Conservation (phyloP, 2,113 vertebrate genomes). For the Crotalus horridus region DNA sequence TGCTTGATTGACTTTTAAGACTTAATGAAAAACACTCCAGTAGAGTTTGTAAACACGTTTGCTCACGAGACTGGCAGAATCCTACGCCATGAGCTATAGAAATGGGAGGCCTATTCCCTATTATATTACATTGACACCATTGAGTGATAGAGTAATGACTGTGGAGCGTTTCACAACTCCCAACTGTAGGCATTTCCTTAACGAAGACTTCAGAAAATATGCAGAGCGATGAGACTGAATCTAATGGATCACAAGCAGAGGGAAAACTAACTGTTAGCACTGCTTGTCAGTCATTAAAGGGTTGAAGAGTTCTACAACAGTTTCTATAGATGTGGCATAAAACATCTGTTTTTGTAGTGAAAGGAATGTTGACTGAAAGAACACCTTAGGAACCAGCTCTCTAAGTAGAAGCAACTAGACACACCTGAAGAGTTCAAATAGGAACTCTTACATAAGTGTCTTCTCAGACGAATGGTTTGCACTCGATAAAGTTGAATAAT, state of each 20-base stretch:
- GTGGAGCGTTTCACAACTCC: conserved; percentile 43
- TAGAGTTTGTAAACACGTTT: conserved; percentile 71
- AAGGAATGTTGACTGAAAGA: neutral
- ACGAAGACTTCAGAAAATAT: conserved; percentile 55
- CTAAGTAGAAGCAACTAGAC: neutral
- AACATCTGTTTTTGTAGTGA: neutral
- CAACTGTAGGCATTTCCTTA: conserved; percentile 60
- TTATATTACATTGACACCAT: conserved; percentile 63
- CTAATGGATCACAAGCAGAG: neutral
- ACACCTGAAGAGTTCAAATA: neutral
- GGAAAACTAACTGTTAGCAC: neutral
- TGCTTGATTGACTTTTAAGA: conserved; percentile 94
- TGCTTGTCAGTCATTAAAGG: neutral
- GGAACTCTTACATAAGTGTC: neutral
- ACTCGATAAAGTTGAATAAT: too few species aligned
- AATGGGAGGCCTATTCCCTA: conserved; percentile 57
- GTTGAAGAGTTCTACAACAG: neutral
- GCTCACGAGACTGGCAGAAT: conserved; percentile 61
- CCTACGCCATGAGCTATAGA: conserved; percentile 45
- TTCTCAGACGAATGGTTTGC: neutral
- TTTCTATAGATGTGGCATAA: neutral
- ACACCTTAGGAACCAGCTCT: neutral
- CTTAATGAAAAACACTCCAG: conserved; percentile 83
- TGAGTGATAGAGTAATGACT: conserved; percentile 57
- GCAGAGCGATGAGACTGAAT: conserved; percentile 12